phyloP scores from a whole-genome alignment of 2,888 invertebrate genomes.

The Tinea pellionella region DNA sequence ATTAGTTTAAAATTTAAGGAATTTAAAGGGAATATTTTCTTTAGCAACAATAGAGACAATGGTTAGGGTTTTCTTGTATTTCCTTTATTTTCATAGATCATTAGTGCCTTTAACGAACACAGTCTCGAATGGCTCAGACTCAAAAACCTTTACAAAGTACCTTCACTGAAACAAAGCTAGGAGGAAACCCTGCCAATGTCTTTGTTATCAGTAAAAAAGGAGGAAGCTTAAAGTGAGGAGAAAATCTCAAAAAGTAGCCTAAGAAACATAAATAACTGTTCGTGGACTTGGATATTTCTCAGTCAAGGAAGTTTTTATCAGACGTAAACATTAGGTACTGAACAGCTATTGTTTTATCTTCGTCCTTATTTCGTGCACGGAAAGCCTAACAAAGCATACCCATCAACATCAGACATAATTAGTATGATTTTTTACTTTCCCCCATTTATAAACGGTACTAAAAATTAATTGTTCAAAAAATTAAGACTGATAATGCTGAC shows the following conservation, averaged over 20 bases:
- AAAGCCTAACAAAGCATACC: background rate
- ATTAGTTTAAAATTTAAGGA: too few relatives aligned
- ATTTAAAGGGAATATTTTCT: too few relatives aligned
- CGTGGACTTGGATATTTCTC: constrained; percentile 25
- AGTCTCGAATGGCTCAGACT: background rate
- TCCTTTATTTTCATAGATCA: background rate
- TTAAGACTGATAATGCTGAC: too few relatives aligned
- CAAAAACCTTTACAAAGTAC: background rate
- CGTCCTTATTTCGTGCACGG: background rate
- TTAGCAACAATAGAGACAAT: background rate
- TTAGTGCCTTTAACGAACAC: constrained; percentile 6
- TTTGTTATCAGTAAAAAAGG: constrained; percentile 15
- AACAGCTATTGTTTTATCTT: constrained; percentile 13
- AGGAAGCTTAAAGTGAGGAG: constrained; percentile 10
- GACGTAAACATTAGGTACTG: constrained; percentile 18
- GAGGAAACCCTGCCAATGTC: constrained; percentile 13
- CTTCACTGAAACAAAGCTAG: background rate
- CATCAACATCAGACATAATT: constrained; percentile 2
- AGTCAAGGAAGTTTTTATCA: constrained; percentile 35
- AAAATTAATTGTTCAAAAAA: background rate
- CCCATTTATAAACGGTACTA: background rate
- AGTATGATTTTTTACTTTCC: background rate
- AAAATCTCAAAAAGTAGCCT: constrained; percentile 9
- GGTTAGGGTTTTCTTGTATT: background rate
- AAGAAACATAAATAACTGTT: constrained; percentile 37